These are phyloP conservation scores for Odocoileus hemionus DNA, from an alignment of 2,113 vertebrate species.

Conservation along the genomic window DNA sequence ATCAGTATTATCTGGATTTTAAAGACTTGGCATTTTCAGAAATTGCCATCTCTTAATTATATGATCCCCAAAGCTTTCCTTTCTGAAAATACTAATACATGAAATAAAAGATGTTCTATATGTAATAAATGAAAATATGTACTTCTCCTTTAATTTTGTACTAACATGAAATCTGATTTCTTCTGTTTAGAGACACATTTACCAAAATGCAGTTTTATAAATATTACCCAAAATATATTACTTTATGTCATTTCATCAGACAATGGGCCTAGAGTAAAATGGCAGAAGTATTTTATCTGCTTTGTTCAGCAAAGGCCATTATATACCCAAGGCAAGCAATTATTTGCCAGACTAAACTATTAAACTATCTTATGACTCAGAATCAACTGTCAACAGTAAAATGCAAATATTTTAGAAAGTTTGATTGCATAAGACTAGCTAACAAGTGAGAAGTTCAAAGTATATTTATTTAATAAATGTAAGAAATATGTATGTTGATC, in stretches of 20 bases:
- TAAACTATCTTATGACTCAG: conserved; percentile 50
- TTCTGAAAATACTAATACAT: not conserved
- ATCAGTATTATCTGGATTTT: not conserved
- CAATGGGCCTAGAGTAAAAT: not conserved
- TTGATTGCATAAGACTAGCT: conserved; percentile 36
- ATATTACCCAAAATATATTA: not conserved
- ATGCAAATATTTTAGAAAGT: conserved; percentile 44
- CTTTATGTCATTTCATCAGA: not conserved
- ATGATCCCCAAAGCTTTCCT: not conserved
- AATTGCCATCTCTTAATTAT: not conserved
- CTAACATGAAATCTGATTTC: not conserved
- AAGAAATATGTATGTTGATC: conserved; percentile 33
- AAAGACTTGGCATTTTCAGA: conserved; percentile 21
- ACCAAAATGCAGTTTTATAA: not conserved
- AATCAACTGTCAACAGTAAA: conserved; percentile 24
- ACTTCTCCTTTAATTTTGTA: not conserved
- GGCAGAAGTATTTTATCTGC: not conserved
- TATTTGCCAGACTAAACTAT: conserved; percentile 33
- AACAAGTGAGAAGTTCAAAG: conserved; percentile 14
- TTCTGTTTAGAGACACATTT: not conserved
- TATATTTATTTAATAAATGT: conserved; percentile 35
- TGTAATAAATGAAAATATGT: not conserved
- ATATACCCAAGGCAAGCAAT: not conserved
- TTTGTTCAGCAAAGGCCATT: conserved; percentile 18
- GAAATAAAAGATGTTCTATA: not conserved